These are phyloP conservation scores for Cercopithecus mona DNA, from an alignment of 2,113 vertebrate genomes.

Conservation along the genomic window DNA sequence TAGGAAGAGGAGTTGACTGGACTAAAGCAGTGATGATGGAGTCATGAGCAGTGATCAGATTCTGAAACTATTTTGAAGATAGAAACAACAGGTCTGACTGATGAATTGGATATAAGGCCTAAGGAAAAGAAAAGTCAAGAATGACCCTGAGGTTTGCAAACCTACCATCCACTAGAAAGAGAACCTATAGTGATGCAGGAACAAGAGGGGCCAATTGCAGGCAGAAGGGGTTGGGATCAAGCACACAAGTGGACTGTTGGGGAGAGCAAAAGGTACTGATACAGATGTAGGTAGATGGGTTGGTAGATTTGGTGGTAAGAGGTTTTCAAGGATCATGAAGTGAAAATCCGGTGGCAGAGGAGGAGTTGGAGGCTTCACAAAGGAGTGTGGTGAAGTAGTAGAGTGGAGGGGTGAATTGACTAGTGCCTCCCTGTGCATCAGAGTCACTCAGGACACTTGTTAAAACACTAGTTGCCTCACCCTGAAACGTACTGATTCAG, in stretches of 20 bases:
- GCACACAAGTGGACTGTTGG: not conserved
- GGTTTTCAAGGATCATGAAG: not conserved
- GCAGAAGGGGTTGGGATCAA: not conserved
- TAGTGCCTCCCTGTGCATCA: not conserved
- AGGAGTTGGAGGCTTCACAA: not conserved
- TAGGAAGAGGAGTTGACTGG: not conserved
- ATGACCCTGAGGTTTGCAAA: not conserved
- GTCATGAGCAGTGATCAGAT: not conserved
- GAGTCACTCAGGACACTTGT: not conserved
- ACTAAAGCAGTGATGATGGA: not conserved
- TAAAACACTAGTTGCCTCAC: not conserved
- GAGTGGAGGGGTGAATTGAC: not conserved
- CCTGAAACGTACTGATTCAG: not conserved
- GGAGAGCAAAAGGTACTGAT: not conserved
- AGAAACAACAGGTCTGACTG: not conserved
- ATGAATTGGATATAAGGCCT: rapidly evolving
- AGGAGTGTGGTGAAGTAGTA: rapidly evolving
- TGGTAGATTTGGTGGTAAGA: not conserved
- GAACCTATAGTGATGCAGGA: not conserved
- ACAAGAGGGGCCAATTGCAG: rapidly evolving
- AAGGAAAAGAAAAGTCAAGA: not conserved
- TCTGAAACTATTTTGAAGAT: not conserved
- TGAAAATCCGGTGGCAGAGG: not conserved
- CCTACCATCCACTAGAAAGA: not conserved
- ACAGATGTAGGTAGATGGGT: not conserved